These are phyloP conservation scores for Geodia barretti DNA, from an alignment of 37 sponge, comb jelly and placozoan species.

Conservation along the genomic window DNA sequence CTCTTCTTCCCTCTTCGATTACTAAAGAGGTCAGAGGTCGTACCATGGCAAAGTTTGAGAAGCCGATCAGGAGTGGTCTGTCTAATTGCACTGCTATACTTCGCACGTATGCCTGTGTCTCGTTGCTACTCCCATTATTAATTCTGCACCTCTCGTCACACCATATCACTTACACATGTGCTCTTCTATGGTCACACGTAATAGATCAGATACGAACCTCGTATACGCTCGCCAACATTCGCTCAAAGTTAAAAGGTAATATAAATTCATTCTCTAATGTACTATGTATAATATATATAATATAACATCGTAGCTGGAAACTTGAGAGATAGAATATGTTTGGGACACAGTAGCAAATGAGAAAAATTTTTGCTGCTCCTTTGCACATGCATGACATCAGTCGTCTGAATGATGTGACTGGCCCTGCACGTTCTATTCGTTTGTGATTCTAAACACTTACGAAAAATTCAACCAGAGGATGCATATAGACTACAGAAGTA, in stretches of 20 bases:
- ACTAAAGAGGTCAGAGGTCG: too few species aligned
- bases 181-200: background rate
- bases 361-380: too few species aligned
- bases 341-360: background rate
- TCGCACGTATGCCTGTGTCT: background rate
- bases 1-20: background rate
- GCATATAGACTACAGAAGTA: too few species aligned
- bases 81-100: conserved; percentile 5
- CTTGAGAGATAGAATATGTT: background rate
- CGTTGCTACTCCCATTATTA: background rate
- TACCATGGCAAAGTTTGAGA: too few species aligned
- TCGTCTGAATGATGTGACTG: too few species aligned
- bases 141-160: conserved; percentile 2
- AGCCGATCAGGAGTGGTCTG: too few species aligned
- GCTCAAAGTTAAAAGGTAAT: conserved; percentile 93
- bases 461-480: too few species aligned
- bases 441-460: too few species aligned
- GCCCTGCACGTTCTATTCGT: too few species aligned
- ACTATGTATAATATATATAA: background rate
- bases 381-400: too few species aligned
- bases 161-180: background rate
- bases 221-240: conserved; percentile 93
- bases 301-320: background rate
- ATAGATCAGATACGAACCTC: conserved; percentile 91
- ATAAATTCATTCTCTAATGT: too few species aligned